Evolutionary conservation across 2,797 vertebrate genomes (phyloP), one percentile per base, ranked within the genome.

Genomic region (Sebastes vulpes): DNA sequence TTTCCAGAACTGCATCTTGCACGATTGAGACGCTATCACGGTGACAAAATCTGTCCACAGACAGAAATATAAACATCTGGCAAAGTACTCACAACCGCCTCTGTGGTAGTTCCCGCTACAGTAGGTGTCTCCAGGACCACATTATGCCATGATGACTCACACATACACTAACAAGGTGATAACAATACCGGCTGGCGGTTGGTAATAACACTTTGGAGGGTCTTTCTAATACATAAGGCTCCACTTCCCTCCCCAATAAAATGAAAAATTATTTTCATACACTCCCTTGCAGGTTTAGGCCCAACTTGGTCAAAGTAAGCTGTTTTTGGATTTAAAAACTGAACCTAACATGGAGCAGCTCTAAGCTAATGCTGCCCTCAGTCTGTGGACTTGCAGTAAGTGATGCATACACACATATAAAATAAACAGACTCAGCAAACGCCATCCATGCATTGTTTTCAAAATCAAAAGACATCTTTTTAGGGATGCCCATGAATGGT

Each of bases 391-490:
- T 59, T 21, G 23, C 48, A 75, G 59, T 74, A 70, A 83, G 86
- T 57, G 61, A 57, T 66, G 77, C 73, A 64, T 56, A 65, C 10
- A 56, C 35, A 57, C 35, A 52, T 69, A 63, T 58, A 53, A 78
- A 79, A 83, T 48, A 75, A 73, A 83, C 32, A 79, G 31, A 65
- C 29, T 70, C 9, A 7, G 29, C 71, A 29, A 63, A 82, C 20
- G 0, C 56, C 68, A 23, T 42, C 61, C 46, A 16, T 4, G 69
- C 67, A 76, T 81, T 85, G 75, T 81, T 68, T 82, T 58, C 28
- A 4, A 35, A 84, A 75, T 77, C 9, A 72, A 72, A 82, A 82
- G 60, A 52, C 66, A 72, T 74, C 38, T 61, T 82, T 59, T 54
- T 14, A 78, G 65, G 53, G 72, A 88, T 72, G 60, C 70, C 71